A percentile compares a stretch with the other conserved stretches of the same genome.
Conservation (phyloP, 2,797 vertebrate genomes). For the Australoheros facetus region DNA sequence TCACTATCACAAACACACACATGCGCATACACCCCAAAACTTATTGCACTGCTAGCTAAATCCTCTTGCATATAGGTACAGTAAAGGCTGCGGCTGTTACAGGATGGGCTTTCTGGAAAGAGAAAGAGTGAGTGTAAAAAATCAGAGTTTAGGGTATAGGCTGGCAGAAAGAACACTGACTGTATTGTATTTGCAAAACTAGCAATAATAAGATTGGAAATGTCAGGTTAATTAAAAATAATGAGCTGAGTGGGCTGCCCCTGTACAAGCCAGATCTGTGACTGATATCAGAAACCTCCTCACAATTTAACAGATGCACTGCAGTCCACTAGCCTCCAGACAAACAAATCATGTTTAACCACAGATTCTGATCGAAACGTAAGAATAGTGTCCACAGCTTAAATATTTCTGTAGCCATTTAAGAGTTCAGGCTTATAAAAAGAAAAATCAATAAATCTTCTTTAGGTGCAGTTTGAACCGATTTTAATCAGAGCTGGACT, state of each 20-base stretch:
- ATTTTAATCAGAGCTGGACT: background rate
- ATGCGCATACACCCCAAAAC: constrained; percentile 28
- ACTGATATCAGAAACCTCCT: constrained; percentile 19
- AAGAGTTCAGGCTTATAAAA: background rate
- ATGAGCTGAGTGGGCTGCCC: constrained; percentile 17
- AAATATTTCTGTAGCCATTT: background rate
- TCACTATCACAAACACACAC: constrained; percentile 43
- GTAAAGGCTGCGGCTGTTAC: constrained; percentile 55
- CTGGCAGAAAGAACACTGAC: background rate
- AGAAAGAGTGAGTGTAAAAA: constrained; percentile 22
- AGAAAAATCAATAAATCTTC: background rate
- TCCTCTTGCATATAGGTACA: constrained; percentile 34
- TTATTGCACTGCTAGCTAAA: constrained; percentile 49
- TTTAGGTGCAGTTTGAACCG: background rate
- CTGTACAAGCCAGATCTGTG: constrained; percentile 7
- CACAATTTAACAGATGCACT: constrained; percentile 8
- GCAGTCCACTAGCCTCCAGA: background rate
- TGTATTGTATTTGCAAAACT: constrained; percentile 15
- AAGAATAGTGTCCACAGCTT: too few relatives aligned
- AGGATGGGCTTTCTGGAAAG: constrained; percentile 21
- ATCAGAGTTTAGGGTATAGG: background rate
- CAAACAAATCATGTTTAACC: background rate
- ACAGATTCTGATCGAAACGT: background rate
- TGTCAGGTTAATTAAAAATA: constrained; percentile 37
- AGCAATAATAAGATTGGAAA: constrained; percentile 26